These are phyloP conservation scores for Diarsia dahlii DNA, from an alignment of 2,888 invertebrate genomes.

Conservation along the genomic window DNA sequence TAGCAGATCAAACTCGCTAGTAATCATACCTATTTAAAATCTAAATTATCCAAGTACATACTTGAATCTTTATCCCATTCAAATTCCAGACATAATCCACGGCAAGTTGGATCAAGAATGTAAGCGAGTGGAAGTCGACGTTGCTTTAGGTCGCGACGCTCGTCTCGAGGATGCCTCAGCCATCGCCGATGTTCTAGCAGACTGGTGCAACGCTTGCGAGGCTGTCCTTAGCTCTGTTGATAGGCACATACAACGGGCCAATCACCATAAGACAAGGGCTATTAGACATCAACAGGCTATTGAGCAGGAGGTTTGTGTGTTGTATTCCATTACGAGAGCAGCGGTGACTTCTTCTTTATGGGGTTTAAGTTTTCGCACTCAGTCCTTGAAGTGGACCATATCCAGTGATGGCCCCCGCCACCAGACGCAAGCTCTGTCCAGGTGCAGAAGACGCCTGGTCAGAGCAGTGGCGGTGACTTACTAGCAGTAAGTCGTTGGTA, in stretches of 20 bases:
- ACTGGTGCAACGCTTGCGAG: constrained; percentile 97
- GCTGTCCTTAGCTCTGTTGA: constrained; percentile 97
- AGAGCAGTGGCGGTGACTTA: too few species aligned
- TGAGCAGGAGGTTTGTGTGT: constrained; percentile 94
- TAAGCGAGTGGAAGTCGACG: constrained; percentile 97
- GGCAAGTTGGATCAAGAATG: constrained; percentile 99
- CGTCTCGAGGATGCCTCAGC: constrained; percentile 95
- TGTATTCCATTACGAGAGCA: too few species aligned
- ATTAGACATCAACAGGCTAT: constrained; percentile 95
- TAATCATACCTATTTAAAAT: too few species aligned
- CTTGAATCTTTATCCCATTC: background rate
- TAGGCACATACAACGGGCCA: constrained; percentile 96
- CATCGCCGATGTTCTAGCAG: constrained; percentile 95
- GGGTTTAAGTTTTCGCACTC: too few species aligned
- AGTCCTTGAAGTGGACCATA: too few species aligned
- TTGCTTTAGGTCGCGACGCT: constrained; percentile 98
- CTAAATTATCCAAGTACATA: too few species aligned
- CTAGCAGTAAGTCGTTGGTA: too few species aligned
- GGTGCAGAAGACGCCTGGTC: too few species aligned
- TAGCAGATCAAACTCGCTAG: too few species aligned
- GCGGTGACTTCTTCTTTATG: too few species aligned
- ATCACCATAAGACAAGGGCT: constrained; percentile 95
- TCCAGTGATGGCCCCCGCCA: too few species aligned
- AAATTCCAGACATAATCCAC: constrained; percentile 95
- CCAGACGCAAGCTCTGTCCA: too few species aligned